Evolutionary conservation across 2,797 vertebrate genomes (phyloP).

Genomic region (Strix occidentalis): DNA sequence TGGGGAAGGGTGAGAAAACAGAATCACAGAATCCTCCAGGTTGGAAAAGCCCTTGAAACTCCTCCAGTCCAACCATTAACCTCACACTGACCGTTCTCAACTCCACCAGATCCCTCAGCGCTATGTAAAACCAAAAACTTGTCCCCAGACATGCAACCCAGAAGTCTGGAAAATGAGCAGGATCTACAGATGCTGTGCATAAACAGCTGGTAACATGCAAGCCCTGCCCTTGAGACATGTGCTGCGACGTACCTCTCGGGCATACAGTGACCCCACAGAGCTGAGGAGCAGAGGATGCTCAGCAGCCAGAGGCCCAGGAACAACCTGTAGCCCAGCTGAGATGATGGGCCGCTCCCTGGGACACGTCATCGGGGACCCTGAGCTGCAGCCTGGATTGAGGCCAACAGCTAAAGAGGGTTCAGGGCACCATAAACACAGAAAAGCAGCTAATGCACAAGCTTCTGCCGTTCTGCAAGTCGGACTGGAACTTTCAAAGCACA

Average conservation of each 20-base stretch:
- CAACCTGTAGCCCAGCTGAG: fast-evolving
- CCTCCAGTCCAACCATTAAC: no score
- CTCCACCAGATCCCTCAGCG: no score
- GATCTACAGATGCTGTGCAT: background rate
- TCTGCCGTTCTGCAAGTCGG: background rate
- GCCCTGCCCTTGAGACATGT: background rate
- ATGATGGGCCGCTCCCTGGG: background rate
- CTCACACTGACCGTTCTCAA: no score
- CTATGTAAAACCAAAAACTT: no score
- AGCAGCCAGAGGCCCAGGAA: background rate
- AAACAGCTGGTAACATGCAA: fast-evolving
- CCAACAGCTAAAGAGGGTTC: background rate
- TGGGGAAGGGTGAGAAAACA: background rate
- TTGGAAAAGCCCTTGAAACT: no score
- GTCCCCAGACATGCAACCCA: fast-evolving
- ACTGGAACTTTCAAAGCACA: background rate
- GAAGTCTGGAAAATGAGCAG: fast-evolving
- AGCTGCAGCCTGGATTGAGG: background rate
- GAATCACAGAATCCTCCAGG: no score
- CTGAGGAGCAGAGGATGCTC: background rate
- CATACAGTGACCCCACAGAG: fast-evolving
- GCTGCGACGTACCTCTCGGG: background rate
- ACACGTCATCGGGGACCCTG: fast-evolving
- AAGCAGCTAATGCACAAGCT: background rate
- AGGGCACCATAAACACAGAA: background rate